A percentile compares a stretch with the other conserved stretches of the same genome.
These are phyloP conservation scores for Belonocnema kinseyi DNA, from an alignment of 1,140 invertebrate genomes.

Conservation along the genomic window DNA sequence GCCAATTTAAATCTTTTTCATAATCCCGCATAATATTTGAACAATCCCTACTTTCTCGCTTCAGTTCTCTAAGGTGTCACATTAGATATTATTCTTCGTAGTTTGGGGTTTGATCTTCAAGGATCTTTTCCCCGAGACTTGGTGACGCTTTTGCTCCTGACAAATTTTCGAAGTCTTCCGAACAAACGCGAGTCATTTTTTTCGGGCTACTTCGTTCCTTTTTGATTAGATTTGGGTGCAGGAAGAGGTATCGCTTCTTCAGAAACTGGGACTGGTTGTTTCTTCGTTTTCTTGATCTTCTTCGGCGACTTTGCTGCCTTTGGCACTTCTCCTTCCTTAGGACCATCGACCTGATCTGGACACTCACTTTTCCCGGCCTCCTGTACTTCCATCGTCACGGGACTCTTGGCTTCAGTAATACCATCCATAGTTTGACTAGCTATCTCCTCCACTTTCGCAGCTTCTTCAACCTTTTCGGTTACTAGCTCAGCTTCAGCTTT, in stretches of 20 bases:
- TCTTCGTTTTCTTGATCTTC: slow-evolving; percentile 64
- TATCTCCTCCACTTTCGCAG: slow-evolving; percentile 74
- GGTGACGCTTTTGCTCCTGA: not conserved
- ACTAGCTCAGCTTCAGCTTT: not conserved
- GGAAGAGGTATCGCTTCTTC: slow-evolving; percentile 68
- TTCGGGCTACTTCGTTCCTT: slow-evolving; percentile 3
- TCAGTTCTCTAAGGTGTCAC: not conserved
- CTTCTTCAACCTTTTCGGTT: not conserved
- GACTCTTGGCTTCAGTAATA: slow-evolving; percentile 66
- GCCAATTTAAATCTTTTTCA: too few species aligned
- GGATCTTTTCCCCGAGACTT: not conserved
- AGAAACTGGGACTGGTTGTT: slow-evolving; percentile 60
- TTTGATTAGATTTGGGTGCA: slow-evolving; percentile 39
- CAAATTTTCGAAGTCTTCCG: not conserved
- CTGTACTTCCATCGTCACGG: slow-evolving; percentile 36
- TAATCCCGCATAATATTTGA: not conserved
- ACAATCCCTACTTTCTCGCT: slow-evolving; percentile 7
- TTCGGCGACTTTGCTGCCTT: slow-evolving; percentile 55
- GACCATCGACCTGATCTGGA: slow-evolving; percentile 6
- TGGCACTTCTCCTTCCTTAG: slow-evolving; percentile 35
- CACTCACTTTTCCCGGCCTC: slow-evolving; percentile 36
- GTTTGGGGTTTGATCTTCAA: not conserved
- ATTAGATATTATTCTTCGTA: not conserved
- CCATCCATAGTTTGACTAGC: not conserved
- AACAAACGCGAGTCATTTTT: slow-evolving; percentile 17